Percentiles rank a stretch among this genome's conserved stretches.
Conservation (phyloP, 2,797 vertebrate species). For the Arvicola amphibius region DNA sequence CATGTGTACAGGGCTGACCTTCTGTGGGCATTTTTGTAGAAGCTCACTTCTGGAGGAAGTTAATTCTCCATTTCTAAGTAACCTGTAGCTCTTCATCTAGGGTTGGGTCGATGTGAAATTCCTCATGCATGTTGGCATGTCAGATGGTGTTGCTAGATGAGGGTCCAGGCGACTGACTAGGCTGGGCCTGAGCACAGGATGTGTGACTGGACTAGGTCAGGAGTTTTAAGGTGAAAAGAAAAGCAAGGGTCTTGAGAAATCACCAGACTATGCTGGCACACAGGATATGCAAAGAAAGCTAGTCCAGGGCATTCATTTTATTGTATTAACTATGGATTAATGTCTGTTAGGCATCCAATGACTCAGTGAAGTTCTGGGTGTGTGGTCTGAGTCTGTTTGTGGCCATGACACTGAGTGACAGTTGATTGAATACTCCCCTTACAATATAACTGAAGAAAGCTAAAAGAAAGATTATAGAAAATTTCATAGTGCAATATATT, state of each 20-base stretch:
- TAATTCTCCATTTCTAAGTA: not conserved
- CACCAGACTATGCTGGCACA: not conserved
- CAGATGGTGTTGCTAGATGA: not conserved
- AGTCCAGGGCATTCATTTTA: not conserved
- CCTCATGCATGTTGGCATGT: too few relatives aligned
- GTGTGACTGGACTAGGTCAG: not conserved
- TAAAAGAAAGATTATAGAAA: conserved; percentile 23
- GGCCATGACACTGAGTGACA: not conserved
- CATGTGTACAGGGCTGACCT: not conserved
- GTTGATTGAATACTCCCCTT: not conserved
- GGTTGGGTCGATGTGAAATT: not conserved
- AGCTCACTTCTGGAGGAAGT: not conserved
- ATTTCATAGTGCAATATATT: not conserved
- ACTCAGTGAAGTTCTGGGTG: not conserved
- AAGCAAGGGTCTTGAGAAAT: not conserved
- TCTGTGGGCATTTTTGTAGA: too few relatives aligned
- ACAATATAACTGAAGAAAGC: conserved; percentile 14
- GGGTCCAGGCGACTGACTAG: not conserved
- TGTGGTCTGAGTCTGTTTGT: not conserved
- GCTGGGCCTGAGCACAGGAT: not conserved
- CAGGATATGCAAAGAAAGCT: not conserved
- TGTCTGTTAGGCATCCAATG: not conserved
- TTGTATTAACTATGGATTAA: not conserved
- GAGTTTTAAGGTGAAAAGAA: not conserved
- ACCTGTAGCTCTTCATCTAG: not conserved